Evolutionary conservation across 2,113 vertebrate species (phyloP), one percentile per base, ranked within the genome.

Genomic region (Prunella himalayana): DNA sequence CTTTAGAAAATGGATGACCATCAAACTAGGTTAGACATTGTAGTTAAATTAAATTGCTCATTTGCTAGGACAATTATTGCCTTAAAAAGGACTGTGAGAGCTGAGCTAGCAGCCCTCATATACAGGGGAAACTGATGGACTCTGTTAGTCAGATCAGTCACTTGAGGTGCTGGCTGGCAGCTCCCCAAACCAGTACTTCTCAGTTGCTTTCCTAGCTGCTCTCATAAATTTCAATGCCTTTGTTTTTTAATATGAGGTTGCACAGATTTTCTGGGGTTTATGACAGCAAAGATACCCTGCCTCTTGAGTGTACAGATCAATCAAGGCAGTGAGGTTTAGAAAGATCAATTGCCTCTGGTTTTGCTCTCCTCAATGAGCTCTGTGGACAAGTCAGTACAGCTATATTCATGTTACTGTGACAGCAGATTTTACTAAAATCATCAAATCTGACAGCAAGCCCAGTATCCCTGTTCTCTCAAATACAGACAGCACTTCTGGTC

Each of bases 61-160:
- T 84, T 88, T 83, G 50, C 76, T 89, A 75, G 53, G 41, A 86
- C 56, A 80, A 73, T 72, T 86, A 33, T 66, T 95, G 96, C 97
- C 97, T 97, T 97, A 96, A 97, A 96, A 82, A 77, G 79, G 41
- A 70, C n/a, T 5, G 1, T 59, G 89, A 82, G 93, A 82, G 75
- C 86, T 0, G 0, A 92, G 69, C 76, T 81, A 73, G 60, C 70
- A 88, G 50, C 77, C 72, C 28, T 65, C 11, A 65, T 37, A 51
- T 20, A 82, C 27, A 15, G 13, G 51, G 51, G 78, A 83, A 66
- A 86, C 45, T 18, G 64, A 63, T 72, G 80, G 64, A 47, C 63
- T 64, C 33, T 57, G 15, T 61, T 64, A 51, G 41, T 59, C 70
- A 59, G n/a, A 92, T 73, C 86, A 80, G 75, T 56, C 82, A 30